Base-by-base conservation (phyloP, 2,113 vertebrate genomes). In the Elgaria multicarinata region DNA sequence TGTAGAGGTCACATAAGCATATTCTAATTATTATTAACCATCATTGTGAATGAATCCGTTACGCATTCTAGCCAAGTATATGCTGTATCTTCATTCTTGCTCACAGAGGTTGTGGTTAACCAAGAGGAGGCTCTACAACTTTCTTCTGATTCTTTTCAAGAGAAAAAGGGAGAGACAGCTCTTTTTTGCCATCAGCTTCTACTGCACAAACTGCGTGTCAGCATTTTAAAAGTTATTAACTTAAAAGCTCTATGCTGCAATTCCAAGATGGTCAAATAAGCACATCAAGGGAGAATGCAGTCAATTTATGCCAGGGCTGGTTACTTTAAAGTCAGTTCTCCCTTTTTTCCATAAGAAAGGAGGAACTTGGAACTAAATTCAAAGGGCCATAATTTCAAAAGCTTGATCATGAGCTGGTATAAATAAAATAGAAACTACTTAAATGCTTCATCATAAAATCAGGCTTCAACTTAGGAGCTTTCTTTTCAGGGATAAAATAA, bases 11-110 rank as follows among this genome's bases (percentile, higher is more conserved):
- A 90, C 13, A 42, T 20, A 2, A 75, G 33, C 83, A 10, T 39
- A 85, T 89, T 89, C 85, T 89, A 90, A 87, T 89, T 91, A 90
- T 91, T 85, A 36, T 88, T 36, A 80, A 22, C 46, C 88, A 83
- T 26, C 20, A 5, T 87, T 80, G 69, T 83, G 75, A 92, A 92
- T 92, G 88, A 93, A 92, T 92, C 85, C 86, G 74, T 91, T 93
- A 62, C 83, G 89, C 83, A 24, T 89, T 86, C 71, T 66, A 90
- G 84, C 92, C 58, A 76, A 62, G 79, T 72, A 85, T 80, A 91
- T 84, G 83, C 58, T 82, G 46, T 82, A 75, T 75, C 83, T 87
- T 86, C 74, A 62, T 89, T 84, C 44, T 94, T 93, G 93, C 91
- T 92, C 92, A 86, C 90, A 79, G 90, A 87, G 89, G 44, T 31